Base-by-base conservation (phyloP, 2,797 vertebrate genomes). In the Enteromius viviparus region DNA sequence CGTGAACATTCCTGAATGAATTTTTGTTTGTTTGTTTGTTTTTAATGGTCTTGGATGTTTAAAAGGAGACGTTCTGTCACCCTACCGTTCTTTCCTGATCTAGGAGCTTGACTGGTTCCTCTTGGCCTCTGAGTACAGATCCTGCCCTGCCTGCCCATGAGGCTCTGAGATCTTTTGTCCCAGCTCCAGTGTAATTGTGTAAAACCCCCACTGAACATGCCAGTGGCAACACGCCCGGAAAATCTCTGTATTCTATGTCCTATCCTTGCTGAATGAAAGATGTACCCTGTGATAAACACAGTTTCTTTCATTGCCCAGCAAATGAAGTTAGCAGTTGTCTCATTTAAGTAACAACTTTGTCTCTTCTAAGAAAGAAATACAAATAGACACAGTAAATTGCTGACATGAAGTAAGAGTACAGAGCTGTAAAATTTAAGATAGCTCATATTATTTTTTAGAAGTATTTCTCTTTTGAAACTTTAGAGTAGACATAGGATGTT, bases 11-110 rank as follows among this genome's bases (percentile, higher is more conserved):
- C 37, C 49, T 70, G 23, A 29, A 47, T 10, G 23, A 5, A 3
- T 76, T 58, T 64, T 53, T 42, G 42, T 72, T 76, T 37, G 55
- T 76, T 47, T 80, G 71, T 64, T 83, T 88, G 85, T 86, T 83
- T 53, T 82, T 62, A 60, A 49, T 68, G 53, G 3, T 86, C 85
- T 34, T 81, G 84, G 77, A 21, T 90, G 89, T 91, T 82, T 64
- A 75, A 51, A 76, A 23, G 40, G 3, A 76, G 51, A 76, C 23
- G 32, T 87, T 71, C 82, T 64, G 76, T 85, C 74, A 80, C 70
- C 21, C 37, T 17, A 70, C 29, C 45, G 83, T 88, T 86, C 74
- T 88, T 78, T 76, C 68, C 53, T 86, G 81, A 86, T 79, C 82
- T 82, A 79, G 69, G 55, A 82, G 66, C 76, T 80, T 58, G 66